Percentiles rank a stretch among this genome's conserved stretches.
Evolutionary conservation across 2,888 invertebrate genomes (phyloP).

Genomic region (Oscheius sp.): DNA sequence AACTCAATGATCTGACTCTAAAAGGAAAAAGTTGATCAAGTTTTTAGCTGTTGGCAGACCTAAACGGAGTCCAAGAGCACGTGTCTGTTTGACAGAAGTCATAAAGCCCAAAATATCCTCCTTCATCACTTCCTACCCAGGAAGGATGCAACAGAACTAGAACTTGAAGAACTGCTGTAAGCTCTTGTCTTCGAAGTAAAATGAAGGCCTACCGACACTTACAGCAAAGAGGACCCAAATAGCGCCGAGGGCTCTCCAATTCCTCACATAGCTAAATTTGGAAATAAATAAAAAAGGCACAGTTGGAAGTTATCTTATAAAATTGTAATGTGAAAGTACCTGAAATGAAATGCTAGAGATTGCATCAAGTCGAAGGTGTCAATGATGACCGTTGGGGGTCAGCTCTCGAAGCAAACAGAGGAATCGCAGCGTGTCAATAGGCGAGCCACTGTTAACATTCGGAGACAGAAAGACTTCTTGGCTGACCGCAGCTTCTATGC

Average conservation of each 20-base stretch:
- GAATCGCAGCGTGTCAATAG: constrained; percentile 24
- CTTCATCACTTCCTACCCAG: constrained; percentile 72
- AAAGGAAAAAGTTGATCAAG: background rate
- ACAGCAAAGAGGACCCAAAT: constrained; percentile 97
- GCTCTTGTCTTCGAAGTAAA: background rate
- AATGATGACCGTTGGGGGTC: constrained; percentile 21
- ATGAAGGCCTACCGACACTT: constrained; percentile 73
- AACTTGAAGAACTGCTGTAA: constrained; percentile 84
- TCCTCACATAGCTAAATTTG: constrained; percentile 71
- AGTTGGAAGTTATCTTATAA: too few species aligned
- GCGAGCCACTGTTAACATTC: constrained; percentile 22
- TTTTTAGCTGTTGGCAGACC: constrained; percentile 16
- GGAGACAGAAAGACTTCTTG: constrained; percentile 22
- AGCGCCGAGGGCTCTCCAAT: constrained; percentile 84
- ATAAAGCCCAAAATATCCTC: constrained; percentile 91
- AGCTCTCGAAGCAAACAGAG: constrained; percentile 17
- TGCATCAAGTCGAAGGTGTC: constrained; percentile 36
- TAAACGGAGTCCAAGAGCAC: constrained; percentile 47
- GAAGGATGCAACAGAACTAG: constrained; percentile 91
- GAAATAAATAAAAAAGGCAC: too few species aligned
- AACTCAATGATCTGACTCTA: constrained; percentile 79
- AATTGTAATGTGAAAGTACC: too few species aligned
- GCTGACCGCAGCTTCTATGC: background rate
- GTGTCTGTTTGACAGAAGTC: constrained; percentile 77
- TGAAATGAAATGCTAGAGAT: constrained; percentile 54